These are phyloP conservation scores for Ictalurus furcatus DNA, from an alignment of 2,113 vertebrate genomes.

Conservation along the genomic window DNA sequence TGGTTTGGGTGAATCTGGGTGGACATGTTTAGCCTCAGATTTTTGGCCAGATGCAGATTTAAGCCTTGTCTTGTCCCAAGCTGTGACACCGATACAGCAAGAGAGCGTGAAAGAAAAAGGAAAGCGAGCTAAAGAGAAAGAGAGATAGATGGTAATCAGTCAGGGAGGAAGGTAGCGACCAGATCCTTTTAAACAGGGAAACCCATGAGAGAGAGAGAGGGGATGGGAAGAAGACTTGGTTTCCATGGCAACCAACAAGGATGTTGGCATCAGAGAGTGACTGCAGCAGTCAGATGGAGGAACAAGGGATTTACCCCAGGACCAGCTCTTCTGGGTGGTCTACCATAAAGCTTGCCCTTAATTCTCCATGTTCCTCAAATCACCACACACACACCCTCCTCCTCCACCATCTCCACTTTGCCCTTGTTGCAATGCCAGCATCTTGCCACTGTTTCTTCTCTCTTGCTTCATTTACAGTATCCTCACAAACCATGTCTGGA, in stretches of 20 bases:
- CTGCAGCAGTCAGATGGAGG: slow-evolving; percentile 57
- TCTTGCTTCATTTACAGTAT: not conserved
- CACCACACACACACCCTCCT: not conserved
- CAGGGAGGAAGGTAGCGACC: not conserved
- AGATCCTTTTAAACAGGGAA: slow-evolving; percentile 3
- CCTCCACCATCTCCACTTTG: not conserved
- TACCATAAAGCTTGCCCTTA: not conserved
- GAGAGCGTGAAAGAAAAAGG: not conserved
- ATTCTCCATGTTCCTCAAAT: not conserved
- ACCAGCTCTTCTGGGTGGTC: not conserved
- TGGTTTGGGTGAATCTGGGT: slow-evolving; percentile 22
- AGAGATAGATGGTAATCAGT: not conserved
- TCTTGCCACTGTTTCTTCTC: not conserved
- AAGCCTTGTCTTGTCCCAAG: not conserved
- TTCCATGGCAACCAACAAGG: slow-evolving; percentile 75
- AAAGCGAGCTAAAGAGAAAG: not conserved
- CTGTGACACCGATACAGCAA: slow-evolving; percentile 24
- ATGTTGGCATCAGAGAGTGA: slow-evolving; percentile 74
- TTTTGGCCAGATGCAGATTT: slow-evolving; percentile 3
- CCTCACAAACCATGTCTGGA: not conserved
- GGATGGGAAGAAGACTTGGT: slow-evolving; percentile 70
- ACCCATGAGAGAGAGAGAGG: slow-evolving; percentile 19
- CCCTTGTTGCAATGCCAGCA: slow-evolving; percentile 5
- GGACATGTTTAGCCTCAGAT: slow-evolving; percentile 16
- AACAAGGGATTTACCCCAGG: slow-evolving; percentile 4